Percentiles rank a stretch among this genome's conserved stretches.
phyloP scores from a whole-genome alignment of 2,113 vertebrate genomes.

The Brachyhypopomus occidentalis region DNA sequence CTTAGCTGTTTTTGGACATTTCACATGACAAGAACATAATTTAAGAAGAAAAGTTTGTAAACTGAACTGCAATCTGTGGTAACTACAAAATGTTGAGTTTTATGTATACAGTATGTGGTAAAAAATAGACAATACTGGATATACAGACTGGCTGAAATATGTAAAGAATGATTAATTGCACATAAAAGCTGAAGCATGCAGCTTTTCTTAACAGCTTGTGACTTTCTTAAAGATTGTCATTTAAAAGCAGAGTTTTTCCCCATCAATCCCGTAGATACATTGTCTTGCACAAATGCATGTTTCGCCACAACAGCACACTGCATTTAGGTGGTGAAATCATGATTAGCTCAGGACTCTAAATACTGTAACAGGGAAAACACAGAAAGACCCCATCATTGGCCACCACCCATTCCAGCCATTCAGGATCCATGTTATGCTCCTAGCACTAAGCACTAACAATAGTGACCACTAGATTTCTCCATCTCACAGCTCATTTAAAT shows the following conservation, averaged over 20 bases:
- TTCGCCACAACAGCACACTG: conserved; percentile 1
- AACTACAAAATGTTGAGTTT: not conserved
- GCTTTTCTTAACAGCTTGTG: not conserved
- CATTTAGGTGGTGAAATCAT: conserved; percentile 32
- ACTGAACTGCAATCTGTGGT: not conserved
- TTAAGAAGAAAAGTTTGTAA: no score
- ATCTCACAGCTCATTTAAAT: not conserved
- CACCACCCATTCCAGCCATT: not conserved
- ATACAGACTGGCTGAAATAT: not conserved
- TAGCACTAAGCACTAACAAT: not conserved
- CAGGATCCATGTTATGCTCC: not conserved
- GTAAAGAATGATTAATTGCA: conserved; percentile 11
- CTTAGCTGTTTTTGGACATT: not conserved
- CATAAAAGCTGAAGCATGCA: not conserved
- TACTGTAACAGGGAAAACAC: conserved; percentile 32
- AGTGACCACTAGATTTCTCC: not conserved
- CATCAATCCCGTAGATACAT: not conserved
- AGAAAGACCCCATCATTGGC: not conserved
- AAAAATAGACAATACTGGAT: not conserved
- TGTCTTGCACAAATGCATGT: not conserved
- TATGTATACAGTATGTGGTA: not conserved
- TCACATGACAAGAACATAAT: no score
- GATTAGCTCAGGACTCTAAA: no score
- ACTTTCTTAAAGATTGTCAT: not conserved
- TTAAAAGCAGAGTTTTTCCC: not conserved